Evolutionary conservation across 2,113 vertebrate genomes (phyloP).

Genomic region (Synchiropus splendidus): DNA sequence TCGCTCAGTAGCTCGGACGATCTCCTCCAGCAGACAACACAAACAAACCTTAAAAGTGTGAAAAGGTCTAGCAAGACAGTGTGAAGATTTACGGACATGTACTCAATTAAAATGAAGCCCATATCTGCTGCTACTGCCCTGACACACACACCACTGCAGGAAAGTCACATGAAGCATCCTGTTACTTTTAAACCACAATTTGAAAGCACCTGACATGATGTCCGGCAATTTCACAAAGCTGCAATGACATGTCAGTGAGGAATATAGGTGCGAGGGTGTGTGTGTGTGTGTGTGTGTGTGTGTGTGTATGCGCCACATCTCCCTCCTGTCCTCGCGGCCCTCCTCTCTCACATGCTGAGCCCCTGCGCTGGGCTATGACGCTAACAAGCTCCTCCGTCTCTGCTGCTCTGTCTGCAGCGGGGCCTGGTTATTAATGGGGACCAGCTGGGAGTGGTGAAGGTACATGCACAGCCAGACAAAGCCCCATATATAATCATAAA

Average conservation of each 20-base stretch:
- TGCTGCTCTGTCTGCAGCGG: constrained; percentile 46
- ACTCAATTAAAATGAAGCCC: too few relatives aligned
- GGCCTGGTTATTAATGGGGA: constrained; percentile 73
- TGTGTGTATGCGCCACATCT: constrained; percentile 36
- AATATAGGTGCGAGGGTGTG: constrained; percentile 13
- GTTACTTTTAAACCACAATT: too few relatives aligned
- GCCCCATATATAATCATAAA: constrained; percentile 76
- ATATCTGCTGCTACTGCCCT: too few relatives aligned
- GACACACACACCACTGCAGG: too few relatives aligned
- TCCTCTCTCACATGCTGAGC: constrained; percentile 54
- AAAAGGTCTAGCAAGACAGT: too few relatives aligned
- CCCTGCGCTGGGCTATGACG: constrained; percentile 46
- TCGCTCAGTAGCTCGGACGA: too few relatives aligned
- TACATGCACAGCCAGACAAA: constrained; percentile 73
- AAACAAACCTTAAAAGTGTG: too few relatives aligned
- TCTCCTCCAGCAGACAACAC: too few relatives aligned
- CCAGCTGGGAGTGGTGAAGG: constrained; percentile 73
- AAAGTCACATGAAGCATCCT: constrained; percentile 21
- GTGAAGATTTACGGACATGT: too few relatives aligned
- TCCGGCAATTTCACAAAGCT: too few relatives aligned
- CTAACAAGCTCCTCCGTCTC: constrained; percentile 70
- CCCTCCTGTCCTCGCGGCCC: constrained; percentile 52
- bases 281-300: constrained; percentile 21
- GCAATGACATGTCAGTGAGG: too few relatives aligned
- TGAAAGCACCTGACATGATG: too few relatives aligned